Evolutionary conservation across 2,888 invertebrate genomes (phyloP).

Genomic region (Cephalotes varians): DNA sequence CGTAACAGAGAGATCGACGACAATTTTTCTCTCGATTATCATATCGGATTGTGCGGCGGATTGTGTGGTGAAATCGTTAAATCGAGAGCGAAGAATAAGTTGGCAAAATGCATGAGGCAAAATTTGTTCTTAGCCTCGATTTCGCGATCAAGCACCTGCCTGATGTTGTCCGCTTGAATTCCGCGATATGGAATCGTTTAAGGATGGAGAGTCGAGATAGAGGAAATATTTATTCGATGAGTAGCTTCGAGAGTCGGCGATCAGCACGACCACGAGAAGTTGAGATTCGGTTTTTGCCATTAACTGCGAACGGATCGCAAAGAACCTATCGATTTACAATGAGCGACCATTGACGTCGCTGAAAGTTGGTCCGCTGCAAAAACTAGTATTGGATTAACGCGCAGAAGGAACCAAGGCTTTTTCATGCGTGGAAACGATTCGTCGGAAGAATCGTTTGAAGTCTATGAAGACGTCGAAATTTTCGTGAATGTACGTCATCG

Average conservation of each 20-base stretch:
- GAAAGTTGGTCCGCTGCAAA: constrained; percentile 68
- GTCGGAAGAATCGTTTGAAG: constrained; percentile 59
- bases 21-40: constrained; percentile 42
- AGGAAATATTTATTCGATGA: constrained; percentile 71
- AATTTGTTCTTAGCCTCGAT: constrained; percentile 70
- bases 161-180: constrained; percentile 70
- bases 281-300: constrained; percentile 68
- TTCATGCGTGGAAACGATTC: constrained; percentile 60
- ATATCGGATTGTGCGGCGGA: constrained; percentile 40
- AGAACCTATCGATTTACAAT: constrained; percentile 77
- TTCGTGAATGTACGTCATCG: constrained; percentile 67
- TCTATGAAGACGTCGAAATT: constrained; percentile 73
- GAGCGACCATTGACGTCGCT: constrained; percentile 72
- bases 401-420: constrained; percentile 65
- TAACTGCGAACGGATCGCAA: constrained; percentile 53
- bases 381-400: constrained; percentile 78
- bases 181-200: constrained; percentile 61
- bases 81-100: constrained; percentile 49
- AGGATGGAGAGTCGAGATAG: constrained; percentile 28
- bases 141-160: constrained; percentile 68
- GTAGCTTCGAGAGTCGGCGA: constrained; percentile 30
- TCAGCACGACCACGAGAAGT: constrained; percentile 15
- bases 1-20: background rate
- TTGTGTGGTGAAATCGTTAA: constrained; percentile 50
- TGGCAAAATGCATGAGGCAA: constrained; percentile 53